Evolutionary conservation across 2,888 invertebrate genomes (phyloP).

Genomic region (Zele albiditarsus): DNA sequence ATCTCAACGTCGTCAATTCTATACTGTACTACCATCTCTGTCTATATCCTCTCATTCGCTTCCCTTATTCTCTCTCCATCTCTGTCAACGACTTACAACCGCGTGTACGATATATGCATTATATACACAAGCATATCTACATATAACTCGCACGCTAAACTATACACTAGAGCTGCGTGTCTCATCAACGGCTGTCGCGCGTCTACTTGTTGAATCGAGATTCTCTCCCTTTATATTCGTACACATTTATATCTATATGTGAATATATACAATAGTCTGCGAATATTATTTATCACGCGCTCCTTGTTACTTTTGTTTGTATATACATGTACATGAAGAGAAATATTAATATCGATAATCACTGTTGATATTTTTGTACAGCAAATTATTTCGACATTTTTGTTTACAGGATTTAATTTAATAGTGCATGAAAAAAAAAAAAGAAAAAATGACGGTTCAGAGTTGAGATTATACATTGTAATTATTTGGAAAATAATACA

Average conservation of each 20-base stretch:
- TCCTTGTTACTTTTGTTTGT: too few species aligned
- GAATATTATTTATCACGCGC: not conserved
- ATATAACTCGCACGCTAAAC: not conserved
- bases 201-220: constrained; percentile 63
- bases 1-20: constrained; percentile 42
- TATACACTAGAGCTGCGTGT: constrained; percentile 33
- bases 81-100: not conserved
- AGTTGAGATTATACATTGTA: too few species aligned
- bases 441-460: too few species aligned
- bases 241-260: constrained; percentile 13
- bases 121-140: constrained; percentile 26
- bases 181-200: constrained; percentile 65
- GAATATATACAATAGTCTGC: constrained; percentile 5
- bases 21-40: constrained; percentile 41
- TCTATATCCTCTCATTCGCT: constrained; percentile 30
- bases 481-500: too few species aligned
- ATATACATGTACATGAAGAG: too few species aligned
- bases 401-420: too few species aligned
- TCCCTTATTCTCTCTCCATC: constrained; percentile 12
- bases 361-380: too few species aligned
- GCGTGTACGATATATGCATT: constrained; percentile 32
- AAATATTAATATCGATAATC: too few species aligned
- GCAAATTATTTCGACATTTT: too few species aligned
- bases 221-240: constrained; percentile 37
- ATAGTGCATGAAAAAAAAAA: too few species aligned